Base-by-base conservation (phyloP, 2,797 vertebrate genomes). In the Anguilla anguilla region DNA sequence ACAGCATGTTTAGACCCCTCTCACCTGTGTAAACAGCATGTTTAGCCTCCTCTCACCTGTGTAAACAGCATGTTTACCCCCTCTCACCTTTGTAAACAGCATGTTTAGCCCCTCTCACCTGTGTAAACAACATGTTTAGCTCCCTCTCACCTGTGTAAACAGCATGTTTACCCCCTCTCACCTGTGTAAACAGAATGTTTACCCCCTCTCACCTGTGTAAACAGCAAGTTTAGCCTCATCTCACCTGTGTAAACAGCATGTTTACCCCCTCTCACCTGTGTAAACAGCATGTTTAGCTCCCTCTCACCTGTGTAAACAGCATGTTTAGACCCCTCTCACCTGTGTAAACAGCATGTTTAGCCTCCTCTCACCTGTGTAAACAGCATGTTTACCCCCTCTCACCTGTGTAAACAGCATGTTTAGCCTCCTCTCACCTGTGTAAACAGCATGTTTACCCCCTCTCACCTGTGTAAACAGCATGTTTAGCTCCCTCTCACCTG, bases 271-370 rank as follows among this genome's bases (percentile, higher is more conserved):
- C 61, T 64, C 61, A 64, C 61, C 25, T 64, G 61, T 91, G 98
- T 98, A 92, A 99, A 99, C 89, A 98, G 94, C 92, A 97, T 99
- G 96, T 99, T 53, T 53, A 11, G 39, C 9, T 0, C 25, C 25
- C 61, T 64, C 61, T 64, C 61, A 64, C 61, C 61, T 64, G 61
- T 67, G 22, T 61, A 22, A 61, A 22, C 57, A 61, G 57, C 57
- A 61, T 61, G 57, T 61, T 53, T 53, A 53, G 0, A 39, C 9
- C 25, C 25, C 61, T n/a, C 61, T 64, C 61, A 64, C 25, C 61
- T 64, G 61, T 61, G 15, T 43, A 43, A 43, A 43, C 39, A 43
- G 39, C 39, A 43, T 43, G 13, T 17, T 17, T 3, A 61, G 17
- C 1, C 0, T 2, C 19, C 2, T 1, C 57, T 61, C 57, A 61